These are phyloP conservation scores for Sarcophaga variegata DNA, from an alignment of 2,888 invertebrate genomes.

Conservation along the genomic window DNA sequence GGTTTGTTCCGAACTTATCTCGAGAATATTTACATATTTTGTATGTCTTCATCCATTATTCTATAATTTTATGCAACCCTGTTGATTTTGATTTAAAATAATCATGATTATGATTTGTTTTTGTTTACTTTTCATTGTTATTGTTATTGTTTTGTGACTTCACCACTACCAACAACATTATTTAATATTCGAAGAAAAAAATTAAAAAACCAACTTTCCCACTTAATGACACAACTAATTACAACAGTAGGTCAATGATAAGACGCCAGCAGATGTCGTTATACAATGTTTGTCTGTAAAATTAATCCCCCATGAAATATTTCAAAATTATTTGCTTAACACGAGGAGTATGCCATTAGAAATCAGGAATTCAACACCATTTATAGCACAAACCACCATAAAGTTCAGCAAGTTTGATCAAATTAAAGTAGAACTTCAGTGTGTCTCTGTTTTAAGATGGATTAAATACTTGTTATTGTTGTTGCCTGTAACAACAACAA, in stretches of 20 bases:
- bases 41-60: neutral
- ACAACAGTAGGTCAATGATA: conserved; percentile 51
- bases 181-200: neutral
- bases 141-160: neutral
- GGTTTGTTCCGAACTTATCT: too few relatives aligned
- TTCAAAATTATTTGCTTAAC: neutral
- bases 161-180: neutral
- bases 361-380: too few relatives aligned
- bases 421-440: too few relatives aligned
- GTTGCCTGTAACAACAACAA: too few relatives aligned
- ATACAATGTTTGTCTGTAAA: neutral
- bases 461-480: too few relatives aligned
- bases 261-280: conserved; percentile 27
- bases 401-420: too few relatives aligned
- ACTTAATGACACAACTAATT: conserved; percentile 31
- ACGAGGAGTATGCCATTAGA: too few relatives aligned
- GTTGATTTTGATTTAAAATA: neutral
- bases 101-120: neutral
- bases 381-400: too few relatives aligned
- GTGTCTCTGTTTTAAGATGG: too few relatives aligned
- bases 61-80: neutral
- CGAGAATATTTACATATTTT: neutral
- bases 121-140: neutral
- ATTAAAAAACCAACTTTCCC: conserved; percentile 3
- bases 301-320: conserved; percentile 12